phyloP scores from a whole-genome alignment of 1,140 invertebrate genomes.

The Scylla paramamosain region DNA sequence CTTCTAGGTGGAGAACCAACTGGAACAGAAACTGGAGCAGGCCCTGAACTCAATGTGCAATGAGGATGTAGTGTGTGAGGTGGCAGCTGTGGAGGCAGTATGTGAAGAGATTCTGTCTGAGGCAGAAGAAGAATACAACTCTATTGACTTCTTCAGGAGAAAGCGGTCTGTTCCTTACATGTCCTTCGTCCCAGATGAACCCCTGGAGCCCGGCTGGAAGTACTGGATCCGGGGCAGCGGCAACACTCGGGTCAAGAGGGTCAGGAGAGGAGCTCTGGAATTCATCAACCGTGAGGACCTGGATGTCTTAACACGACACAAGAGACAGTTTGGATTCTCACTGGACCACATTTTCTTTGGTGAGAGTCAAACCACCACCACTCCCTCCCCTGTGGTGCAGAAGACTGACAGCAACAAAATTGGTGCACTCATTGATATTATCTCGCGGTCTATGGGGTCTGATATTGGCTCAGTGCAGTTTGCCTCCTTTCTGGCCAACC shows the following conservation, averaged over 20 bases:
- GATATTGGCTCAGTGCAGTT: conserved; percentile 71
- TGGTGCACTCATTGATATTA: conserved; percentile 70
- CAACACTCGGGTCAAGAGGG: neutral
- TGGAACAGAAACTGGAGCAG: conserved; percentile 77
- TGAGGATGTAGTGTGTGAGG: conserved; percentile 80
- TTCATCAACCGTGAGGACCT: conserved; percentile 11
- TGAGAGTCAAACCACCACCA: neutral
- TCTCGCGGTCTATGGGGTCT: conserved; percentile 67
- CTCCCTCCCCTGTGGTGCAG: neutral
- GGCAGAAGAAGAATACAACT: conserved; percentile 78
- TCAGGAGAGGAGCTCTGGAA: conserved; percentile 49
- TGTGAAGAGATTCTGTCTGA: conserved; percentile 79
- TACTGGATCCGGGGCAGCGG: conserved; percentile 69
- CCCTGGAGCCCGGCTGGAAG: conserved; percentile 48
- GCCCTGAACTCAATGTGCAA: conserved; percentile 79
- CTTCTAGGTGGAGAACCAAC: conserved; percentile 79
- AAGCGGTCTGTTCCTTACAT: conserved; percentile 53
- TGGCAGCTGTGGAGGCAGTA: conserved; percentile 80
- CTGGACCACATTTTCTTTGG: conserved; percentile 58
- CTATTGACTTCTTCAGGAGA: conserved; percentile 69
- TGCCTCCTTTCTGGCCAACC: conserved; percentile 68
- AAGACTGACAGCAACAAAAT: conserved; percentile 69
- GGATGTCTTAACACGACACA: neutral
- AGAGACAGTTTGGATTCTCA: conserved; percentile 70
- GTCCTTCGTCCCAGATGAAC: neutral